Percentiles rank a stretch among this genome's conserved stretches.
Conservation (phyloP, 2,888 invertebrate species). For the Perithous albicinctus region DNA sequence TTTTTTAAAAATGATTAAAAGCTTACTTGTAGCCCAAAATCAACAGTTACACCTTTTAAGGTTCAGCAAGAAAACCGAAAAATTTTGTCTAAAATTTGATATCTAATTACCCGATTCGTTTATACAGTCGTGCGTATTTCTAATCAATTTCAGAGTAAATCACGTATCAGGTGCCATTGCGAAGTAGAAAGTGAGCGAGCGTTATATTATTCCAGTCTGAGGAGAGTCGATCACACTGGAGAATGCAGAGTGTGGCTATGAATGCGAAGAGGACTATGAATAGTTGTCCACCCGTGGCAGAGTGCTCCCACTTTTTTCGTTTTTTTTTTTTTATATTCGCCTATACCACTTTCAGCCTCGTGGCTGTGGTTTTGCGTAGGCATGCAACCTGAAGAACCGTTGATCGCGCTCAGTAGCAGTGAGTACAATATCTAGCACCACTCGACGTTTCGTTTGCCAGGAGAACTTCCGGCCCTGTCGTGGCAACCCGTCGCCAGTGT, state of each 20-base stretch:
- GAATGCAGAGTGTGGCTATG: constrained; percentile 2
- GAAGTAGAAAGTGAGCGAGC: constrained; percentile 5
- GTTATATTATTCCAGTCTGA: constrained; percentile 24
- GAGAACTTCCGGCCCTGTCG: constrained; percentile 51
- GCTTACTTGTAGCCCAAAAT: too few relatives aligned
- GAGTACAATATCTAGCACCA: constrained; percentile 22
- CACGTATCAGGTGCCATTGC: background rate
- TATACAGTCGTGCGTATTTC: background rate
- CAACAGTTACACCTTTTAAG: too few relatives aligned
- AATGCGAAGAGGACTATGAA: constrained; percentile 47
- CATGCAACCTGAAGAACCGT: constrained; percentile 14
- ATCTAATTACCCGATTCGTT: too few relatives aligned
- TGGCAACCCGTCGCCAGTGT: constrained; percentile 43
- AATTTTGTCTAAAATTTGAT: too few relatives aligned
- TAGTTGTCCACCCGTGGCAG: constrained; percentile 9
- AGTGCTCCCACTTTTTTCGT: background rate
- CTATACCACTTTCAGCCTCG: constrained; percentile 28
- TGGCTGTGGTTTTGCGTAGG: constrained; percentile 20
- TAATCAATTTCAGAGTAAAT: background rate
- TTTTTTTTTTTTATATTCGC: constrained; percentile 19
- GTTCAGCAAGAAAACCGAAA: too few relatives aligned
- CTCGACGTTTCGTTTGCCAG: constrained; percentile 57
- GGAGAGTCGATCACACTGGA: constrained; percentile 42
- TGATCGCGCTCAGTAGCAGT: constrained; percentile 13
- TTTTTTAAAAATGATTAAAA: too few relatives aligned